Evolutionary conservation across 2,113 vertebrate genomes (phyloP).

Genomic region (Calcarius ornatus): DNA sequence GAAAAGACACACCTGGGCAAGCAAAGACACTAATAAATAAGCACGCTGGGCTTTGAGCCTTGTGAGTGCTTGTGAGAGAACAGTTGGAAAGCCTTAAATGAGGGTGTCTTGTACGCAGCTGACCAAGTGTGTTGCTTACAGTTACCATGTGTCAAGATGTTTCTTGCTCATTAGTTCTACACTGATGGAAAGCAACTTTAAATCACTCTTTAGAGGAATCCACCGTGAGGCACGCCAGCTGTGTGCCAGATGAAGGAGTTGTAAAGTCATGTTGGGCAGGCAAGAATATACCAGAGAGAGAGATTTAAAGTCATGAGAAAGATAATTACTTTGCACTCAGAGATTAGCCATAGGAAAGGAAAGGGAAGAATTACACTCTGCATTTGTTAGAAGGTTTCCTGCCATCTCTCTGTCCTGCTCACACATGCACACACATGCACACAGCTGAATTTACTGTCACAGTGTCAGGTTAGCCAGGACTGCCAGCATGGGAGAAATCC

Average conservation of each 20-base stretch:
- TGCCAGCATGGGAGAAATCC: neutral
- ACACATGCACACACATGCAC: slow-evolving; percentile 14
- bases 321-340: slow-evolving; percentile 68
- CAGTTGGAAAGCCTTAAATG: slow-evolving; percentile 59
- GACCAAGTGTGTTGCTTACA: slow-evolving; percentile 62
- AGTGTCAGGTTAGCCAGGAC: neutral
- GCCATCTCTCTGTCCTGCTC: neutral
- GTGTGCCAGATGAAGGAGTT: slow-evolving; percentile 70
- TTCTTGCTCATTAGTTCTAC: slow-evolving; percentile 70
- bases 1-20: slow-evolving; percentile 58
- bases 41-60: neutral
- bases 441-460: slow-evolving; percentile 39
- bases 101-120: slow-evolving; percentile 24
- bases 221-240: slow-evolving; percentile 64
- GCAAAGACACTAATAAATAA: slow-evolving; percentile 46
- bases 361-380: slow-evolving; percentile 25
- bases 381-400: slow-evolving; percentile 28
- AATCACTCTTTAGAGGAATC: slow-evolving; percentile 69
- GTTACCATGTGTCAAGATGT: slow-evolving; percentile 61
- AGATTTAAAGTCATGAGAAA: slow-evolving; percentile 70
- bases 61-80: neutral
- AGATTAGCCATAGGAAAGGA: slow-evolving; percentile 45
- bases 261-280: slow-evolving; percentile 64
- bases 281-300: slow-evolving; percentile 64
- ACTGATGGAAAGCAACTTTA: slow-evolving; percentile 70